These are phyloP conservation scores for Podargus strigoides DNA, from an alignment of 2,797 vertebrate genomes.

Conservation along the genomic window DNA sequence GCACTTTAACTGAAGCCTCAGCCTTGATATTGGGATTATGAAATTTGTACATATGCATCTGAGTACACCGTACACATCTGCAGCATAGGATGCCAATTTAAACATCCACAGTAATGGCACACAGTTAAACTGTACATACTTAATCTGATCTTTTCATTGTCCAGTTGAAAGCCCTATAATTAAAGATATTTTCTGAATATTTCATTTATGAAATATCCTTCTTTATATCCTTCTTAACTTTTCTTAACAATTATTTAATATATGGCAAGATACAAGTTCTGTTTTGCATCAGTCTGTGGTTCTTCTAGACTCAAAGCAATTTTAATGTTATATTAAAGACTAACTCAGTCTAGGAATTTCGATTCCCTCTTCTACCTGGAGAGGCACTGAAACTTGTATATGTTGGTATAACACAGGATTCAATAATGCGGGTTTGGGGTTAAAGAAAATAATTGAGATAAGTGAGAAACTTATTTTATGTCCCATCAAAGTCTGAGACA, in stretches of 20 bases:
- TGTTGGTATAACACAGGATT: background rate
- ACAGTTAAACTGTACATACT: background rate
- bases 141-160: background rate
- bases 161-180: background rate
- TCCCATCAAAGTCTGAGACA: background rate
- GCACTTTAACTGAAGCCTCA: background rate
- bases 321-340: background rate
- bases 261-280: background rate
- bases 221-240: background rate
- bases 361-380: background rate
- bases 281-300: background rate
- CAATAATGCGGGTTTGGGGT: background rate
- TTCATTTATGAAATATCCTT: background rate
- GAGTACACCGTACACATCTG: background rate
- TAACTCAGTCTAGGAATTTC: background rate
- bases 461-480: background rate
- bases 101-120: background rate
- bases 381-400: background rate
- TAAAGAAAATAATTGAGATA: background rate
- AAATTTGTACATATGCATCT: background rate
- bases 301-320: background rate
- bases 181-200: background rate
- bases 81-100: background rate
- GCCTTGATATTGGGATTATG: background rate
- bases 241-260: background rate